Percentiles rank a stretch among this genome's conserved stretches.
These are phyloP conservation scores for Petrolisthes manimaculis DNA, from an alignment of 2,888 invertebrate species.

Conservation along the genomic window DNA sequence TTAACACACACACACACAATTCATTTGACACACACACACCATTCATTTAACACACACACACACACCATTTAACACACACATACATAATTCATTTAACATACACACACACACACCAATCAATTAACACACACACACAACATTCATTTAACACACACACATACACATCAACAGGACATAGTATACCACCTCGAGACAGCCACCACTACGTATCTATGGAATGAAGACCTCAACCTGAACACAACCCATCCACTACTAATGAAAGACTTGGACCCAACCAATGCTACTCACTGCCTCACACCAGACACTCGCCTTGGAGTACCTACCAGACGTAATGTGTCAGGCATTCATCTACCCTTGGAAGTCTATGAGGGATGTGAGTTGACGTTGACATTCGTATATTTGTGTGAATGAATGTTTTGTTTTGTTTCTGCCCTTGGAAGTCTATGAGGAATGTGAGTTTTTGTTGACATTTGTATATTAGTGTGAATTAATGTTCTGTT, in stretches of 20 bases:
- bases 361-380: constrained; percentile 61
- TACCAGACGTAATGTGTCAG: constrained; percentile 35
- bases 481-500: too few species aligned
- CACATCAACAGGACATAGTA: constrained; percentile 39
- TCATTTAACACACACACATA: neutral
- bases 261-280: constrained; percentile 35
- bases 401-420: too few species aligned
- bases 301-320: constrained; percentile 39
- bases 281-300: neutral
- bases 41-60: too few species aligned
- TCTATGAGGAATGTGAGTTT: too few species aligned
- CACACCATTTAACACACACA: too few species aligned
- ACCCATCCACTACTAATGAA: constrained; percentile 50
- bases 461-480: too few species aligned
- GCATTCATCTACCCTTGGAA: constrained; percentile 48
- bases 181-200: constrained; percentile 38
- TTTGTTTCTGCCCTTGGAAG: too few species aligned
- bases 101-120: too few species aligned
- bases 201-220: constrained; percentile 32
- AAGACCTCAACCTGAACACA: constrained; percentile 44
- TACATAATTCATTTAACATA: too few species aligned
- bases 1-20: neutral
- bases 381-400: too few species aligned
- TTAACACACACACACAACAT: too few species aligned
- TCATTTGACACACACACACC: too few species aligned